phyloP scores from a whole-genome alignment of 2,888 invertebrate species.

The Meliscaeva auricollis region DNA sequence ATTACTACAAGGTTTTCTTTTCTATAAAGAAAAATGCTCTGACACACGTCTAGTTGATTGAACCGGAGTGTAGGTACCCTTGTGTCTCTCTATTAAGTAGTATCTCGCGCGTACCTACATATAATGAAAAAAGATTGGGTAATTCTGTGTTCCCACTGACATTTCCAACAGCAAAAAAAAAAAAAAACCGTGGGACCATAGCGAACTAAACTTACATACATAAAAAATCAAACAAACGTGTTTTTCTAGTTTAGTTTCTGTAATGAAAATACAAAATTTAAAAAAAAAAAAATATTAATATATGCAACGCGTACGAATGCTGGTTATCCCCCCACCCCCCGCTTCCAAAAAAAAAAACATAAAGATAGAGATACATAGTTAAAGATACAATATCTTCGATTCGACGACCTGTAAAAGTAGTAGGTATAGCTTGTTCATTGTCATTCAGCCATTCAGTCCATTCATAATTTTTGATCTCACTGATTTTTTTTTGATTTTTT shows the following conservation, averaged over 20 bases:
- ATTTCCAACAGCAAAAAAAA: slow-evolving; percentile 38
- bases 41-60: neutral
- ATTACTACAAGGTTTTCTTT: too few species aligned
- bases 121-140: slow-evolving; percentile 46
- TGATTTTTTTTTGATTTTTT: slow-evolving; percentile 28
- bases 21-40: too few species aligned
- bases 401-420: slow-evolving; percentile 29
- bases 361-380: slow-evolving; percentile 15
- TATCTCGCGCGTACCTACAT: slow-evolving; percentile 13
- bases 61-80: slow-evolving; percentile 12
- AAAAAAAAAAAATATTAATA: slow-evolving; percentile 39
- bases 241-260: slow-evolving; percentile 62
- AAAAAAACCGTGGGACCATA: slow-evolving; percentile 62
- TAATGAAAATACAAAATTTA: slow-evolving; percentile 29
- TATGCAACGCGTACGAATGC: slow-evolving; percentile 58
- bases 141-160: slow-evolving; percentile 67
- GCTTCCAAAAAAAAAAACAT: too few species aligned
- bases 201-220: slow-evolving; percentile 30
- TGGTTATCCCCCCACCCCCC: slow-evolving; percentile 25
- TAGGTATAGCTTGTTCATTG: slow-evolving; percentile 25
- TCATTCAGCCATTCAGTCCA: slow-evolving; percentile 35
- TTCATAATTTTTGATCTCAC: slow-evolving; percentile 63
- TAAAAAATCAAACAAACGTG: slow-evolving; percentile 46
- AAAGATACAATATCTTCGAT: slow-evolving; percentile 49
- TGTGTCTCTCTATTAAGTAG: slow-evolving; percentile 42